Evolutionary conservation across 2,888 invertebrate species (phyloP).

Genomic region (Trichacis sp.): DNA sequence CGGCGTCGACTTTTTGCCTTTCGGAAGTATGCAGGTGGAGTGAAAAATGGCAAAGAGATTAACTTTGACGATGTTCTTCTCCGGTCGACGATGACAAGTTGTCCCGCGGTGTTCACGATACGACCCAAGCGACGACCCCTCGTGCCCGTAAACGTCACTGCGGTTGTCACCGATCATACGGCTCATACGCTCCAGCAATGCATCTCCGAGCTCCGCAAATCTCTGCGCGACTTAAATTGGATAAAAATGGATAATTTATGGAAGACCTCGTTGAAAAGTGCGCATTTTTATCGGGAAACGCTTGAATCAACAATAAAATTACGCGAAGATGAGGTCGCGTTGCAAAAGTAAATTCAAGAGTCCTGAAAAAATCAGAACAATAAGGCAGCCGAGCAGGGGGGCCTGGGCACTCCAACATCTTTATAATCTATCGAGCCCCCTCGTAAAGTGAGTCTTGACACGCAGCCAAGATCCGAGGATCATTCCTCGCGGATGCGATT

Average conservation of each 20-base stretch:
- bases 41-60: too few relatives aligned
- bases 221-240: too few relatives aligned
- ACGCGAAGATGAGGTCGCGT: constrained; percentile 5
- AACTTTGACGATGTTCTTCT: constrained; percentile 24
- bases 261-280: too few relatives aligned
- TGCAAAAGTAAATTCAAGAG: constrained; percentile 25
- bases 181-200: neutral
- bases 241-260: too few relatives aligned
- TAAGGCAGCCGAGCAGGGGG: constrained; percentile 44
- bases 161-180: constrained; percentile 62
- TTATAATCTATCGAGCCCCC: constrained; percentile 52
- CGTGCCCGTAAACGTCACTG: constrained; percentile 61
- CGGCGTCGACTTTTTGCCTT: neutral
- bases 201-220: neutral
- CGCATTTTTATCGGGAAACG: neutral
- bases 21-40: neutral
- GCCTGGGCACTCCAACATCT: constrained; percentile 47
- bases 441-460: constrained; percentile 47
- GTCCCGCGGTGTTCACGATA: constrained; percentile 61
- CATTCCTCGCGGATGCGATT: constrained; percentile 37
- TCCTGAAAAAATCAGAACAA: constrained; percentile 42
- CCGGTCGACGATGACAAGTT: constrained; percentile 48
- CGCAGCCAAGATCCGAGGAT: constrained; percentile 36
- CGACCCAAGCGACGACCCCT: constrained; percentile 60
- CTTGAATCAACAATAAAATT: constrained; percentile 5